phyloP scores from a whole-genome alignment of 2,797 vertebrate species.

The Acrossocheilus fasciatus region DNA sequence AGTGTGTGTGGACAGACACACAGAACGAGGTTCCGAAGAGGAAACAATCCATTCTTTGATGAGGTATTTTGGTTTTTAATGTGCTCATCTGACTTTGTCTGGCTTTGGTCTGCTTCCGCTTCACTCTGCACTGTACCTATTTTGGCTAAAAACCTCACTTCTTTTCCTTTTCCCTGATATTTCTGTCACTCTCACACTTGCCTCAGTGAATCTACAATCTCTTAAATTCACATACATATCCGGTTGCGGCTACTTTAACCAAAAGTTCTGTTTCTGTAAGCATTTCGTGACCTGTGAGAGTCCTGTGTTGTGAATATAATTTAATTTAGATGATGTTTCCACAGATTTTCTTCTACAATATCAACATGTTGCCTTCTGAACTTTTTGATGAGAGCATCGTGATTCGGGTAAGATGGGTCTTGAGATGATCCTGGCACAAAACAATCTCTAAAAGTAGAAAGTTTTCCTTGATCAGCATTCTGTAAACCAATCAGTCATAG shows the following conservation, averaged over 20 bases:
- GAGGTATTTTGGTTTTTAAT: constrained; percentile 74
- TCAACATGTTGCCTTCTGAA: constrained; percentile 90
- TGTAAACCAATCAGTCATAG: not conserved
- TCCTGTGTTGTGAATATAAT: not conserved
- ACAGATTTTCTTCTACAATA: constrained; percentile 97
- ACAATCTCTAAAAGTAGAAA: not conserved
- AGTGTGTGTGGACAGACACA: constrained; percentile 89
- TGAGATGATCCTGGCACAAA: not conserved
- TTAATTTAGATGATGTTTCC: constrained; percentile 38
- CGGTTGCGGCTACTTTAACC: constrained; percentile 15
- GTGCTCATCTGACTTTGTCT: not conserved
- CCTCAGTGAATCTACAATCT: constrained; percentile 53
- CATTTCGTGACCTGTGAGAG: no score
- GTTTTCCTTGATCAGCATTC: not conserved
- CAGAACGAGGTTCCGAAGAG: constrained; percentile 91
- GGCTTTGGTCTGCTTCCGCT: not conserved
- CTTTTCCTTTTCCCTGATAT: constrained; percentile 31
- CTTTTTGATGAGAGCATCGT: constrained; percentile 90
- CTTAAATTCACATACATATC: constrained; percentile 45
- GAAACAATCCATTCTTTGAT: constrained; percentile 94
- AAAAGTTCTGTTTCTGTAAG: not conserved
- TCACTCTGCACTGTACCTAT: constrained; percentile 1
- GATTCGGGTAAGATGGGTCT: constrained; percentile 83
- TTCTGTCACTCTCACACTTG: constrained; percentile 19
- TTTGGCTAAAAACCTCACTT: constrained; percentile 24